These are phyloP conservation scores for Chaetura pelagica DNA, from an alignment of 2,113 vertebrate species.

Conservation along the genomic window DNA sequence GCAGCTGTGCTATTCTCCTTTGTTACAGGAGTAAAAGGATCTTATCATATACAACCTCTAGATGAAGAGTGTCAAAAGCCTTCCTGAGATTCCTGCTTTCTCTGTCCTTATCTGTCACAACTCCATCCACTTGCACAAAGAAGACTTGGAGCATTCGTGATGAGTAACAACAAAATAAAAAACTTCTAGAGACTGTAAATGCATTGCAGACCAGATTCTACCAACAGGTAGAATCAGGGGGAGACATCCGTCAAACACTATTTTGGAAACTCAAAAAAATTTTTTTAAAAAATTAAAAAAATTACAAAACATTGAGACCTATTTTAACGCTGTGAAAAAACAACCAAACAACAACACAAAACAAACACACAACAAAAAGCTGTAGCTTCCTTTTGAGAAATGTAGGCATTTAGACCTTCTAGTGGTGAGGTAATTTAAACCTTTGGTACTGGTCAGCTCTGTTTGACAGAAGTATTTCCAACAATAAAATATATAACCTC, in stretches of 20 bases:
- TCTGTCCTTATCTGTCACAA: neutral
- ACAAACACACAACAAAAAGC: neutral
- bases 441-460: neutral
- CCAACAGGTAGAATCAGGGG: neutral
- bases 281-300: neutral
- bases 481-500: neutral
- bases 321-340: neutral
- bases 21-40: neutral
- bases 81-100: neutral
- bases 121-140: neutral
- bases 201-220: neutral
- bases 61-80: neutral
- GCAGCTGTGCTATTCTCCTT: neutral
- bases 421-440: neutral
- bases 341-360: too few relatives aligned
- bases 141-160: neutral
- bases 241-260: neutral
- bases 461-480: neutral
- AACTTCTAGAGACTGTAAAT: neutral
- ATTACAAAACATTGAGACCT: neutral
- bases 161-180: neutral
- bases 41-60: neutral
- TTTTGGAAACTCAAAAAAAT: constrained; percentile 21
- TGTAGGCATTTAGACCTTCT: neutral
- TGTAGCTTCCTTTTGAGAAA: neutral